phyloP scores from a whole-genome alignment of 2,888 invertebrate species.

The Dryocosmus kuriphilus region DNA sequence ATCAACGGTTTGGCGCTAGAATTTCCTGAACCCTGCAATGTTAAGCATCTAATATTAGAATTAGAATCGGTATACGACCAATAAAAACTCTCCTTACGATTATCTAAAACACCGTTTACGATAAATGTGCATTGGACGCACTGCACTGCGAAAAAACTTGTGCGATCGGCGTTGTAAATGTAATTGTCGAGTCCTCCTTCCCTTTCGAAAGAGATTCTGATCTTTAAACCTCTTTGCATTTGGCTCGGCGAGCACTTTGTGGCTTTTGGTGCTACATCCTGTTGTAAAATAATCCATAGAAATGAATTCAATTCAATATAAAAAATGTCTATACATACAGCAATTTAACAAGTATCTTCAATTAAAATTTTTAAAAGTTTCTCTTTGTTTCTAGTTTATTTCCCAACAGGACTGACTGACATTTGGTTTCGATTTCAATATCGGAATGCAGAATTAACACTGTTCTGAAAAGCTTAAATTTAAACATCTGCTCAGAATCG shows the following conservation, averaged over 20 bases:
- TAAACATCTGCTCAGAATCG: background rate
- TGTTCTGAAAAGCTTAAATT: background rate
- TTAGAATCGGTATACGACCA: background rate
- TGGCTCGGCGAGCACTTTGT: constrained; percentile 9
- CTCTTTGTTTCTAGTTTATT: background rate
- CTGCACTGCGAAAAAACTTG: constrained; percentile 27
- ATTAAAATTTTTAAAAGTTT: no score
- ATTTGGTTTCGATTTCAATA: background rate
- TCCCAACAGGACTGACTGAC: background rate
- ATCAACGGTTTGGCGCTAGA: constrained; percentile 34
- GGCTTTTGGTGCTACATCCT: background rate
- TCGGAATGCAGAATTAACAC: background rate
- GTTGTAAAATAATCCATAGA: background rate
- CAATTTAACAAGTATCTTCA: background rate
- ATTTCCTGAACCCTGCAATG: constrained; percentile 39
- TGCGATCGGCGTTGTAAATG: constrained; percentile 23
- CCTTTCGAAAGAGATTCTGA: background rate
- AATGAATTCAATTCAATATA: background rate
- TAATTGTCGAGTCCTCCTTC: constrained; percentile 14
- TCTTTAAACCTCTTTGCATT: background rate
- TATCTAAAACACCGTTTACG: constrained; percentile 9
- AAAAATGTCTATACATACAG: background rate
- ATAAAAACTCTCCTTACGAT: constrained; percentile 29
- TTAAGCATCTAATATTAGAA: constrained; percentile 36
- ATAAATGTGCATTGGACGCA: constrained; percentile 28